phyloP scores from a whole-genome alignment of 2,113 vertebrate species.

The Microcebus ravelobensis region DNA sequence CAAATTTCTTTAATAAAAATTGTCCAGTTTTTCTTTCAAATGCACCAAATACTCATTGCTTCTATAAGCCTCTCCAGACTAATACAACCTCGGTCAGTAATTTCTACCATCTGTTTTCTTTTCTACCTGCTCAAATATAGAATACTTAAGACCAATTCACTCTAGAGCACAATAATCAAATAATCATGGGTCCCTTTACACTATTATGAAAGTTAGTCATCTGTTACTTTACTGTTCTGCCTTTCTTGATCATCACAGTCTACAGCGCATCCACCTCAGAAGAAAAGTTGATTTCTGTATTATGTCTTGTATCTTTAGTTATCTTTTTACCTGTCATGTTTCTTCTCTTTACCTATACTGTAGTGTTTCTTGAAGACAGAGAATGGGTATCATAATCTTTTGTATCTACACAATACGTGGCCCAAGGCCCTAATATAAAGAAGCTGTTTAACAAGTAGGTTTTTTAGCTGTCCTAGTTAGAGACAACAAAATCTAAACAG shows the following conservation, averaged over 20 bases:
- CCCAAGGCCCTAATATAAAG: conserved; percentile 16
- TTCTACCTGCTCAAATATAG: conserved; percentile 30
- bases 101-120: conserved; percentile 29
- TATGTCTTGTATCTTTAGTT: neutral
- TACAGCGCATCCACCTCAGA: neutral
- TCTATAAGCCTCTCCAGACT: neutral
- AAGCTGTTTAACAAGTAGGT: conserved; percentile 2
- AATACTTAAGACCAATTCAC: conserved; percentile 15
- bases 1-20: neutral
- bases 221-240: neutral
- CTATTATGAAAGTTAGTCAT: neutral
- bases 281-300: neutral
- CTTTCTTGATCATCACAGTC: neutral
- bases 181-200: neutral
- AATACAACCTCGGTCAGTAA: neutral
- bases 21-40: conserved; percentile 30
- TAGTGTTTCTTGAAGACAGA: neutral
- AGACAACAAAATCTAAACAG: conserved; percentile 46
- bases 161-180: neutral
- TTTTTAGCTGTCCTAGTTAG: neutral
- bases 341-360: neutral
- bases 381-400: neutral
- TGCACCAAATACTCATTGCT: neutral
- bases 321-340: neutral
- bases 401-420: neutral